Conservation (phyloP, 1,140 invertebrate genomes). For the Brachionus calyciflorus region DNA sequence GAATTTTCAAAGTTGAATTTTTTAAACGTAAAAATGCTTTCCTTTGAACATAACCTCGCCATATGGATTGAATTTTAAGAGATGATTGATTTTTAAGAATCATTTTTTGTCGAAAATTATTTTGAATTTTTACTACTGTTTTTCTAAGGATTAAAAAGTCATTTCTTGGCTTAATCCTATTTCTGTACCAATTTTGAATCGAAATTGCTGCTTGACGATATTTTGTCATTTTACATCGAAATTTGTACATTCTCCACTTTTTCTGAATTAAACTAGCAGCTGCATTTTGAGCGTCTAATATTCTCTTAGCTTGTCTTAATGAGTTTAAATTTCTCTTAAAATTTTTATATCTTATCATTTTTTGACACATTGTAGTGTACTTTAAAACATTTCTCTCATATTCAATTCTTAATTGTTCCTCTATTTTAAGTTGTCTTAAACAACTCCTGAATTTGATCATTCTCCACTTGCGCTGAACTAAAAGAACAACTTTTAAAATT, state of each 20-base stretch:
- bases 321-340: not conserved
- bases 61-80: conserved; percentile 7
- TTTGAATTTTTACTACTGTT: not conserved
- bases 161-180: not conserved
- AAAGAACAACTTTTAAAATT: not conserved
- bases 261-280: conserved; percentile 1
- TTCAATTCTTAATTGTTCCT: not conserved
- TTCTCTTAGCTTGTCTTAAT: not conserved
- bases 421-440: not conserved
- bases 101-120: not conserved
- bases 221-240: not conserved
- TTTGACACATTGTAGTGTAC: not conserved
- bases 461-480: conserved; percentile 24
- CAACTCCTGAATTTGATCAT: conserved; percentile 1
- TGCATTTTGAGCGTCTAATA: not conserved
- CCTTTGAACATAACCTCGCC: not conserved
- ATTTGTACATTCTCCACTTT: conserved; percentile 1
- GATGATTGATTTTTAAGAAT: not conserved
- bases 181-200: conserved; percentile 25
- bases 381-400: not conserved
- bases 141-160: not conserved
- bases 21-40: not conserved
- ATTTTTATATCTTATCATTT: not conserved
- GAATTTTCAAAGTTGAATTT: not conserved
- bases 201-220: not conserved